These are phyloP conservation scores for Otocyon megalotis DNA, from an alignment of 2,113 vertebrate species.

Conservation along the genomic window DNA sequence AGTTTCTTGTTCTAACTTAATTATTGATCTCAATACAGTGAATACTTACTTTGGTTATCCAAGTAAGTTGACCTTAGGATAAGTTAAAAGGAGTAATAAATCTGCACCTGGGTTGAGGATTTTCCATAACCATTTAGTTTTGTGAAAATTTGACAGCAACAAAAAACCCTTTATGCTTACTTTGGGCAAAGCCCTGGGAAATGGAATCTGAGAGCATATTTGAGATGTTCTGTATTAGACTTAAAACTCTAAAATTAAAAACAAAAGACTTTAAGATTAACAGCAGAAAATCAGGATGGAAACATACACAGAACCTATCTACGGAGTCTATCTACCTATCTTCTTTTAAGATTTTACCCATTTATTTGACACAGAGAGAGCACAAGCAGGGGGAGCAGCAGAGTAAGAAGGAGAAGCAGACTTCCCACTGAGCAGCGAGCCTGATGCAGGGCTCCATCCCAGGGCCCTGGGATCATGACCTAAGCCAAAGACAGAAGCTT, in stretches of 20 bases:
- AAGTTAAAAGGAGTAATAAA: slow-evolving; percentile 33
- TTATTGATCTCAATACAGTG: background rate
- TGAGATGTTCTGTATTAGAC: background rate
- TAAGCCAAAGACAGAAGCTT: too few relatives aligned
- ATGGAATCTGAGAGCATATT: background rate
- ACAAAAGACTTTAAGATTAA: background rate
- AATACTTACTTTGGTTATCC: background rate
- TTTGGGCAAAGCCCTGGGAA: background rate
- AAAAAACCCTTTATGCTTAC: background rate
- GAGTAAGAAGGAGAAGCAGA: too few relatives aligned
- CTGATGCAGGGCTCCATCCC: too few relatives aligned
- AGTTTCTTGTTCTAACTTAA: background rate
- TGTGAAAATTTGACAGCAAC: slow-evolving; percentile 32
- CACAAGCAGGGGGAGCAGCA: too few relatives aligned
- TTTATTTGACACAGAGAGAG: too few relatives aligned
- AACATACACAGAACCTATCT: background rate
- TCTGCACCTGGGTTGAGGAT: background rate
- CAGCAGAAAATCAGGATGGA: slow-evolving; percentile 10
- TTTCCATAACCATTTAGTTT: slow-evolving; percentile 8
- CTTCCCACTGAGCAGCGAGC: too few relatives aligned
- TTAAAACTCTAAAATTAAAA: slow-evolving; percentile 1
- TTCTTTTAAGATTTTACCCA: too few relatives aligned
- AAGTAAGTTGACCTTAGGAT: background rate
- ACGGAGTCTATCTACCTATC: background rate
- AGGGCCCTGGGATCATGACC: too few relatives aligned